Percentiles rank a stretch among this genome's conserved stretches.
phyloP scores from a whole-genome alignment of 2,797 vertebrate genomes.

The Taenioides sp. region DNA sequence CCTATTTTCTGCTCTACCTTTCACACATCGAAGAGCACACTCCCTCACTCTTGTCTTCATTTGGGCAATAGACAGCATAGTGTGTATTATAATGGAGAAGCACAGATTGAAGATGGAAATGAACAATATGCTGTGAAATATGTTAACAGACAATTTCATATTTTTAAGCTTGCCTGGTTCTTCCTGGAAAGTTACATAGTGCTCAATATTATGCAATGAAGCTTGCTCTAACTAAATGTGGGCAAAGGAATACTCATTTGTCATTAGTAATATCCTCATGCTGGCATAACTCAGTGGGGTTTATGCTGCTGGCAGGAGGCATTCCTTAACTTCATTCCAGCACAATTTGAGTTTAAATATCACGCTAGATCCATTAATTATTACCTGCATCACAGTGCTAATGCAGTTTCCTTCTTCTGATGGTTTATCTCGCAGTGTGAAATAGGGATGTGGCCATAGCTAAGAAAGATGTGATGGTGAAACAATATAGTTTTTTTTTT shows the following conservation, averaged over 20 bases:
- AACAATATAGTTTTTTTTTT: not conserved
- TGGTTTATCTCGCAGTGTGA: not conserved
- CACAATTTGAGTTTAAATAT: not conserved
- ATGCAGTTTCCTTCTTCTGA: not conserved
- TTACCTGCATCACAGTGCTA: not conserved
- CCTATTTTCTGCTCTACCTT: conserved; percentile 6
- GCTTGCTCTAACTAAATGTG: conserved; percentile 15
- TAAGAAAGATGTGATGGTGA: not conserved
- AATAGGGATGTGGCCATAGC: not conserved
- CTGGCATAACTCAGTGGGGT: not conserved
- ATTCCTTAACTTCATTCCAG: not conserved
- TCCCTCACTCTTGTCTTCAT: conserved; percentile 8
- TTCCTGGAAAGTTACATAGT: conserved; percentile 19
- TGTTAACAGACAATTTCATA: conserved; percentile 24
- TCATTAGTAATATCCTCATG: conserved; percentile 26
- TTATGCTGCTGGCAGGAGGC: not conserved
- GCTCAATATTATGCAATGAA: conserved; percentile 23
- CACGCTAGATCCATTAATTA: not conserved
- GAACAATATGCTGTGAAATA: conserved; percentile 31
- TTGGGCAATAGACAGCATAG: not conserved
- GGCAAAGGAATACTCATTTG: conserved; percentile 16
- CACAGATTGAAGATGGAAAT: conserved; percentile 22
- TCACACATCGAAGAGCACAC: not conserved
- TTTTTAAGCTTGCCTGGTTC: conserved; percentile 27
- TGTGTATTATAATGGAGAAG: not conserved